These are phyloP conservation scores for Hepsetus odoe DNA, from an alignment of 2,113 vertebrate genomes.

Conservation along the genomic window DNA sequence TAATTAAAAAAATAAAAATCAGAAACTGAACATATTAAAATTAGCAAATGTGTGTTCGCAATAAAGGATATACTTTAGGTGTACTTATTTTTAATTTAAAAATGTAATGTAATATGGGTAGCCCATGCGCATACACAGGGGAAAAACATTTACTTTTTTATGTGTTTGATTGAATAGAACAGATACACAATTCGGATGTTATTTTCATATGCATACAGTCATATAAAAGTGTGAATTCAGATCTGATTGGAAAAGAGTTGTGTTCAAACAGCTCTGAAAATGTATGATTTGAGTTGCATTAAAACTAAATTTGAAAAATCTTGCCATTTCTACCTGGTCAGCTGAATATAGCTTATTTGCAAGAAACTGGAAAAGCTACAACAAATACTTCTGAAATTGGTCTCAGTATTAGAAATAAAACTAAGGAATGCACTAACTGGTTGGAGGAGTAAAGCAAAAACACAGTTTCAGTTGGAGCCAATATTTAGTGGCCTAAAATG, in stretches of 20 bases:
- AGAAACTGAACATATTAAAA: no score
- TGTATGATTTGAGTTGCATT: neutral
- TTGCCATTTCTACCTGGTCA: neutral
- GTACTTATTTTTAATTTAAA: no score
- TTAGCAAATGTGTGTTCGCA: no score
- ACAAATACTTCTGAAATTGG: neutral
- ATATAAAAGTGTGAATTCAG: neutral
- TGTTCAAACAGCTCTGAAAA: neutral
- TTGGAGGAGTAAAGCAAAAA: neutral
- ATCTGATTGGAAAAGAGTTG: neutral
- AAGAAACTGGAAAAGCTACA: neutral
- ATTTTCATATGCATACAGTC: neutral
- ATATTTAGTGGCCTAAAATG: slow-evolving; percentile 15
- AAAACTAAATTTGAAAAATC: neutral
- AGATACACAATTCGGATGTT: neutral
- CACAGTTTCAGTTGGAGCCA: neutral
- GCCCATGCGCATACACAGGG: no score
- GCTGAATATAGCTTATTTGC: neutral
- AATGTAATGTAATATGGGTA: no score
- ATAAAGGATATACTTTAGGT: no score
- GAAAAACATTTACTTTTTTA: no score
- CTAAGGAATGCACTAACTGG: neutral
- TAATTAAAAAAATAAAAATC: no score
- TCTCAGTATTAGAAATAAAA: neutral
- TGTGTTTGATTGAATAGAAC: no score